Evolutionary conservation across 2,888 invertebrate genomes (phyloP).

Genomic region (Nebria brevicollis): DNA sequence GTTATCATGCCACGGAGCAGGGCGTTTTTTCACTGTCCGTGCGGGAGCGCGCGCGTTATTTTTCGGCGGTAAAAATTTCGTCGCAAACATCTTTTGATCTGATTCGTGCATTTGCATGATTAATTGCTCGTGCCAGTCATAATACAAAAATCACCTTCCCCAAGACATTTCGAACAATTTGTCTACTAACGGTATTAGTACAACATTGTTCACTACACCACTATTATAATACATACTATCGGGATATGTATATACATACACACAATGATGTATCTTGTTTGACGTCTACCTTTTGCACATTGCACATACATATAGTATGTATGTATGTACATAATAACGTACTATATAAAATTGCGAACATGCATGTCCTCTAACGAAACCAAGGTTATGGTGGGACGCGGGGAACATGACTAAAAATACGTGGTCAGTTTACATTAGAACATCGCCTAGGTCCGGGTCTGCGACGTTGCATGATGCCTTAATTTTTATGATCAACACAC

Average conservation of each 20-base stretch:
- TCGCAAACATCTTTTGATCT: constrained; percentile 53
- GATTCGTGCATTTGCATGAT: constrained; percentile 50
- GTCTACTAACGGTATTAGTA: neutral
- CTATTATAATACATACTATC: no score
- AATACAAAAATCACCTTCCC: neutral
- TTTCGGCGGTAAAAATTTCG: constrained; percentile 49
- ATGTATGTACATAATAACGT: neutral
- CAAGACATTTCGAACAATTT: neutral
- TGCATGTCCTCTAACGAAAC: constrained; percentile 22
- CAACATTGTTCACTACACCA: no score
- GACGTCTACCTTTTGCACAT: neutral
- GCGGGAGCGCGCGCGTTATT: constrained; percentile 8
- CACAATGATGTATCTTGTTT: neutral
- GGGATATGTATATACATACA: neutral
- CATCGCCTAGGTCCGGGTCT: constrained; percentile 37
- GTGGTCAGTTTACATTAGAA: constrained; percentile 36
- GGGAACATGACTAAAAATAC: constrained; percentile 34
- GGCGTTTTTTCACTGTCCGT: constrained; percentile 30
- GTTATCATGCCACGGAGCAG: constrained; percentile 29
- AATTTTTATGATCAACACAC: constrained; percentile 16
- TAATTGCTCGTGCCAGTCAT: constrained; percentile 48
- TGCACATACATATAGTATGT: neutral
- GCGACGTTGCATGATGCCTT: constrained; percentile 22
- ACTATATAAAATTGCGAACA: constrained; percentile 18
- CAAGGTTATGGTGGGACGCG: constrained; percentile 28